phyloP scores from a whole-genome alignment of 2,888 invertebrate species.

The Gasteruption jaculator region DNA sequence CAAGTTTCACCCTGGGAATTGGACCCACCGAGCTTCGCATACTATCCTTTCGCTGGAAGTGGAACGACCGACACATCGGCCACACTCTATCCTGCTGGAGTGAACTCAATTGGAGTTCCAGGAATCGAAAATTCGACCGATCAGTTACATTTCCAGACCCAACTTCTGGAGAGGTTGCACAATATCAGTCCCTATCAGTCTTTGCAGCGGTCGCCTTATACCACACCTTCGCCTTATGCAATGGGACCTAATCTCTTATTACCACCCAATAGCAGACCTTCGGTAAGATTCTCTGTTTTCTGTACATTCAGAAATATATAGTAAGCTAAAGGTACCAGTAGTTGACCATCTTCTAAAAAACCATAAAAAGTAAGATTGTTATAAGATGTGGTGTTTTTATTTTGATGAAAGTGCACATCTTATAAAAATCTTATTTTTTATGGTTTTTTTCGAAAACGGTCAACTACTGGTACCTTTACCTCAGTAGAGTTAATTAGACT shows the following conservation, averaged over 20 bases:
- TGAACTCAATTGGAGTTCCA: slow-evolving; percentile 32
- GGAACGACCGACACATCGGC: slow-evolving; percentile 34
- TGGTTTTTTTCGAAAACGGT: no score
- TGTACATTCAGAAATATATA: no score
- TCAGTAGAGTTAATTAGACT: no score
- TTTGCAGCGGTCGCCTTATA: slow-evolving; percentile 42
- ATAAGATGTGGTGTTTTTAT: no score
- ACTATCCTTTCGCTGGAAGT: no score
- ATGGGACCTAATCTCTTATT: slow-evolving; percentile 40
- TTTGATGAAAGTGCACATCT: no score
- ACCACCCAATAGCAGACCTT: slow-evolving; percentile 37
- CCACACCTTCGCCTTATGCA: slow-evolving; percentile 42
- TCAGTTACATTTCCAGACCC: slow-evolving; percentile 52
- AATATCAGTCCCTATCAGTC: slow-evolving; percentile 52
- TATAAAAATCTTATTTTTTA: no score
- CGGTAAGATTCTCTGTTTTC: no score
- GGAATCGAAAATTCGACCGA: slow-evolving; percentile 36
- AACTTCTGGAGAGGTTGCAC: slow-evolving; percentile 55
- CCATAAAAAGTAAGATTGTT: no score
- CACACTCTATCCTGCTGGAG: slow-evolving; percentile 33
- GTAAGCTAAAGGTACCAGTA: no score
- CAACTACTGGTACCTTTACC: no score
- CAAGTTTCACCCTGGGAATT: slow-evolving; percentile 46
- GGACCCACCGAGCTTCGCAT: slow-evolving; percentile 38
- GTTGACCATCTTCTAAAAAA: no score